A percentile compares a stretch with the other conserved stretches of the same genome.
Evolutionary conservation across 1,140 invertebrate genomes (phyloP).

Genomic region (Pseudomyrmex sp.): DNA sequence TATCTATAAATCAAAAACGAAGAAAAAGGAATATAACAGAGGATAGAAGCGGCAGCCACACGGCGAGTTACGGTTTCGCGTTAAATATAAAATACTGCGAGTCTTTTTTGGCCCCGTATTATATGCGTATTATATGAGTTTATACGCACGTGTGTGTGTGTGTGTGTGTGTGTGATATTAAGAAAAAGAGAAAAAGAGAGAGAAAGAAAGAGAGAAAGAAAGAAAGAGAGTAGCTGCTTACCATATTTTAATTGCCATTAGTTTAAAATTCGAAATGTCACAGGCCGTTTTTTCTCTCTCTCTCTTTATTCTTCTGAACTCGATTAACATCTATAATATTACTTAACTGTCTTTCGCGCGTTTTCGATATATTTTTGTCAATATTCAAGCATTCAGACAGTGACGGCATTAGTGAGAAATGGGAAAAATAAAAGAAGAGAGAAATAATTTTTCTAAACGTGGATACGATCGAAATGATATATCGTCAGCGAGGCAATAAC

Average conservation of each 20-base stretch:
- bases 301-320: neutral
- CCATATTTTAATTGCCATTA: conserved; percentile 79
- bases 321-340: neutral
- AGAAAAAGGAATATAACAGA: conserved; percentile 59
- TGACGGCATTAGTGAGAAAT: neutral
- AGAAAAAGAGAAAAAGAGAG: too few species aligned
- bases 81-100: conserved; percentile 80
- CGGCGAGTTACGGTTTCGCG: conserved; percentile 78
- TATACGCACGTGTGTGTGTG: conserved; percentile 1
- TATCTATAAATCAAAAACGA: conserved; percentile 76
- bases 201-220: too few species aligned
- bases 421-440: neutral
- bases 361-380: neutral
- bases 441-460: conserved; percentile 45
- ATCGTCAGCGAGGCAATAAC: conserved; percentile 51
- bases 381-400: neutral
- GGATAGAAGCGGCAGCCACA: conserved; percentile 71
- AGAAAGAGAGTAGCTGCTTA: conserved; percentile 74
- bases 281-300: neutral
- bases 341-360: neutral
- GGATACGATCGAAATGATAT: conserved; percentile 58
- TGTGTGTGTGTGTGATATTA: conserved; percentile 65
- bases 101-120: conserved; percentile 41
- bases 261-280: conserved; percentile 75
- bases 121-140: neutral